Base-by-base conservation (phyloP, 2,797 vertebrate genomes). In the Ctenosaura bakeri region DNA sequence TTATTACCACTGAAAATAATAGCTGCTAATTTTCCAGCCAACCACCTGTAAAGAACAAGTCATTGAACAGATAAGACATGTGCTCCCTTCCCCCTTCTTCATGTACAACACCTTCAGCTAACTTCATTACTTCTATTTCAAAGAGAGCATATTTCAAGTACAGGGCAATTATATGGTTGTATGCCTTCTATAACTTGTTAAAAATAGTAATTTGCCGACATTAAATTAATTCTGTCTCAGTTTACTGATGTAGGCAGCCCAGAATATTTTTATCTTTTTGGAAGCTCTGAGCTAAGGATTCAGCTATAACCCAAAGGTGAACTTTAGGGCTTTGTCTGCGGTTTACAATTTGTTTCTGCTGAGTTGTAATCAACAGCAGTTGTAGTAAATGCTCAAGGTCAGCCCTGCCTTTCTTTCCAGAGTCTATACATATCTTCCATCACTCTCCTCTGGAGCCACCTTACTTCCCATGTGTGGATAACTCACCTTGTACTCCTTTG, bases 1-100 rank as follows among this genome's bases (percentile, higher is more conserved):
- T 95, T 96, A 96, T 96, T 95, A 88, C 88, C 71, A 91, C 12
- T 92, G 91, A 95, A 95, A 95, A 94, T 93, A 94, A 80, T 90
- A 93, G 83, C 59, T 94, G 52, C 56, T 96, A 94, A 95, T 97
- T 97, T 97, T 92, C 56, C 66, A 94, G 52, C 83, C 90, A 95
- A 88, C 78, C 89, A 94, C 85, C 89, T 96, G 89, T 93, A 95
- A 96, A 95, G 91, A 94, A 83, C 77, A 95, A 96, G 93, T 95
- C 91, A 90, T 74, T 95, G 90, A 92, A 93, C 42, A 94, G 86
- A 93, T 92, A 94, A 92, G 35, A 69, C 74, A 54, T 78, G 80
- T 79, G 90, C 16, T 52, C 85, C 24, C 84, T 81, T 59, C 6
- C 79, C 29, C 4, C 62, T n/a, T 52, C n/a, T 54, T 64, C 35